phyloP scores from a whole-genome alignment of 2,888 invertebrate species.

The Lomographa bimaculata region DNA sequence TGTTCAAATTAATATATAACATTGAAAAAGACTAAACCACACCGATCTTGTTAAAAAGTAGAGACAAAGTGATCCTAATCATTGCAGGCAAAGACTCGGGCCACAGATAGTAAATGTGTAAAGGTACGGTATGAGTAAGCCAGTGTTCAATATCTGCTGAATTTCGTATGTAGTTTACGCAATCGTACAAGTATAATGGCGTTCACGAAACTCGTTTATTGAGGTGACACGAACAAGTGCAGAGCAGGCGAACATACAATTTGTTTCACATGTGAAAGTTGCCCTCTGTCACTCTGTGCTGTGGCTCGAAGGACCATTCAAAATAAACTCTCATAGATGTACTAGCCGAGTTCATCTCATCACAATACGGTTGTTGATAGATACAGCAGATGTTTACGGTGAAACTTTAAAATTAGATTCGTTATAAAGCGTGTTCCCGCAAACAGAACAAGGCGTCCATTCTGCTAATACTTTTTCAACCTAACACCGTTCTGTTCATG shows the following conservation, averaged over 20 bases:
- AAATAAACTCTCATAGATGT: background rate
- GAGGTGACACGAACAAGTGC: constrained; percentile 47
- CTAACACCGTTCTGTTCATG: too few species aligned
- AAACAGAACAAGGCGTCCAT: too few species aligned
- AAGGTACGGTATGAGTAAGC: background rate
- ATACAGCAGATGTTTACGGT: constrained; percentile 29
- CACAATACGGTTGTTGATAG: constrained; percentile 25
- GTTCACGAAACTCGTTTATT: constrained; percentile 58
- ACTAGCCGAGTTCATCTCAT: constrained; percentile 7
- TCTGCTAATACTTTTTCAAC: too few species aligned
- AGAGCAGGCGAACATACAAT: constrained; percentile 34
- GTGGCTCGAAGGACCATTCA: constrained; percentile 10
- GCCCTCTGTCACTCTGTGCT: constrained; percentile 35
- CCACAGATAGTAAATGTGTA: too few species aligned
- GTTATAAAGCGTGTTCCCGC: constrained; percentile 15
- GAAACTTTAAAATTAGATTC: constrained; percentile 27
- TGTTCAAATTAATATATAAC: too few species aligned
- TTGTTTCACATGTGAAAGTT: constrained; percentile 60
- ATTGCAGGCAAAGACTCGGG: too few species aligned
- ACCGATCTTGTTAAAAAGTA: too few species aligned
- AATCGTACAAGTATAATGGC: constrained; percentile 46
- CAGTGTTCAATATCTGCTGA: background rate
- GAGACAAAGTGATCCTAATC: too few species aligned
- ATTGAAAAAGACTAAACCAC: too few species aligned
- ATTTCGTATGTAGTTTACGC: constrained; percentile 42